These are phyloP conservation scores for Podilymbus podiceps DNA, from an alignment of 2,113 vertebrate genomes.

Conservation along the genomic window DNA sequence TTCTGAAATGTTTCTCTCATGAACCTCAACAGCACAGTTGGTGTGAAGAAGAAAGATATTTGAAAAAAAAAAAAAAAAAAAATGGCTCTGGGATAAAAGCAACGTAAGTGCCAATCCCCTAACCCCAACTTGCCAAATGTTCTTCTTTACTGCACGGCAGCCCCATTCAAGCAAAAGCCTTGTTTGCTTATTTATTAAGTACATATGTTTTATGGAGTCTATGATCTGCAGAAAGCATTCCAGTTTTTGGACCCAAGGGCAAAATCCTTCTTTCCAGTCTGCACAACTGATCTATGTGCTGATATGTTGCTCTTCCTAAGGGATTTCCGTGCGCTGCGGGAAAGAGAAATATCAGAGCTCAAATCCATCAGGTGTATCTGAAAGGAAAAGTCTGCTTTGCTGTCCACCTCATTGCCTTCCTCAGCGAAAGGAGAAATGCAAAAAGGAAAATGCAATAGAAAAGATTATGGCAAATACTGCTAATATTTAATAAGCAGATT, in stretches of 20 bases:
- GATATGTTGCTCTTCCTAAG: slow-evolving; percentile 35
- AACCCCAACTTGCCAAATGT: background rate
- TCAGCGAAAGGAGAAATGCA: background rate
- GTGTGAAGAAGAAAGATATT: background rate
- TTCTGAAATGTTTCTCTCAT: background rate
- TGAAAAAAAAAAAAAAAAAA: background rate
- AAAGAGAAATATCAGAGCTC: background rate
- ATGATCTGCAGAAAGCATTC: slow-evolving; percentile 40
- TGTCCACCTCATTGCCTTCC: background rate
- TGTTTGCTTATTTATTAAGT: slow-evolving; percentile 65
- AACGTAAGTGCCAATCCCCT: background rate
- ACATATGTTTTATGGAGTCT: slow-evolving; percentile 54
- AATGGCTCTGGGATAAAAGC: background rate
- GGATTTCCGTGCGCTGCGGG: background rate
- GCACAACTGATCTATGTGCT: background rate
- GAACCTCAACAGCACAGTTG: background rate
- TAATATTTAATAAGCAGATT: background rate
- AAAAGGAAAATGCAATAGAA: background rate
- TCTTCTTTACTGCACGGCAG: background rate
- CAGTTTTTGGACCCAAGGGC: slow-evolving; percentile 45
- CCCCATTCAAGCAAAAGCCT: background rate
- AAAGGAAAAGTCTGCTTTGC: background rate
- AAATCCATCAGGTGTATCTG: slow-evolving; percentile 24
- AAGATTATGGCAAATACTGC: background rate
- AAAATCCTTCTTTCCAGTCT: slow-evolving; percentile 54